Evolutionary conservation across 2,888 invertebrate species (phyloP), one percentile per base, ranked within the genome.

Genomic region (Mystacides longicornis): DNA sequence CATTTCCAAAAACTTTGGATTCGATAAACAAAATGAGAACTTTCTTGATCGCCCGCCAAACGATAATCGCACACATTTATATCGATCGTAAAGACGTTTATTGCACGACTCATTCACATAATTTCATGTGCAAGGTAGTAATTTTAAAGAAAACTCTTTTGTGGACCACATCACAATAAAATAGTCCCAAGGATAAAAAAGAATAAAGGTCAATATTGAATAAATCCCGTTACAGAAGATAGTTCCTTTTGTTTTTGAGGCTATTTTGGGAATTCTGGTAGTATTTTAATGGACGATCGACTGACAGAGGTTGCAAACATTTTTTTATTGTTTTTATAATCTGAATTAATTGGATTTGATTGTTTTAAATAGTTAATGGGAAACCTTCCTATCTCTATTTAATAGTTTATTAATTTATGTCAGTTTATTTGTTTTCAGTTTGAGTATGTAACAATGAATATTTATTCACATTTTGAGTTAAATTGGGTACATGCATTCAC

Each of bases 221-320:
- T 9, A 20, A n/a, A n/a, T n/a, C n/a, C n/a, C n/a, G n/a, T n/a
- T n/a, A n/a, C n/a, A n/a, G n/a, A n/a, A n/a, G n/a, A n/a, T n/a
- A n/a, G n/a, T n/a, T n/a, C 21, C 50, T 31, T 51, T 51, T 47
- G 20, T 21, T 22, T 37, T 33, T 48, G 33, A 20, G 23, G 56
- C 21, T 37, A 20, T 18, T 48, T 50, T 23, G 33, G 20, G 52
- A 33, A 57, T 57, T 59, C 60, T 57, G 61, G 60, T 60, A 60
- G 60, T 55, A 57, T 61, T 61, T 61, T 61, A 61, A 61, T 61
- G 60, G 60, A 43, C 58, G 53, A 58, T 58, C 56, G 56, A 60
- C 58, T 60, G 61, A 59, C 57, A 57, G 57, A 54, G 49, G 59
- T 52, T 53, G 59, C 54, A 46, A 57, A 51, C 51, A 56, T 61